These are phyloP conservation scores for Cavia aperea DNA, from an alignment of 2,113 vertebrate species.

Conservation along the genomic window DNA sequence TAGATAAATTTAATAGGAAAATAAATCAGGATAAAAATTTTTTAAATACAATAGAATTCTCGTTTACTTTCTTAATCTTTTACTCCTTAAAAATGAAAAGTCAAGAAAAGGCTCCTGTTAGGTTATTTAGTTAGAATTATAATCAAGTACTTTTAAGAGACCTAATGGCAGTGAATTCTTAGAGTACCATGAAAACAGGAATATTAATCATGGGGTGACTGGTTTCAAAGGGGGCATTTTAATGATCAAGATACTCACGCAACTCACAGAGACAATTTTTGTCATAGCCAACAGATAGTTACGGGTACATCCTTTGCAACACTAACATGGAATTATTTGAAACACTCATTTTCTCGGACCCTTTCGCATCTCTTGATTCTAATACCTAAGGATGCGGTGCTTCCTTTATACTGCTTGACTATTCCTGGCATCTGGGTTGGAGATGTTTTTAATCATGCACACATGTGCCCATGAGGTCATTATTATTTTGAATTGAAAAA, in stretches of 20 bases:
- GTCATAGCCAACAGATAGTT: conserved; percentile 1
- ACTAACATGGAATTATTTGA: neutral
- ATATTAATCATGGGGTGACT: conserved; percentile 44
- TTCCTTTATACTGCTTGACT: conserved; percentile 1
- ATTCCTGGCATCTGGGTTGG: neutral
- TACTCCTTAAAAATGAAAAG: conserved; percentile 53
- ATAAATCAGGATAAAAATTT: conserved; percentile 64
- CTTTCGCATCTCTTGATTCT: conserved; percentile 39
- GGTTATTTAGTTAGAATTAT: conserved; percentile 26
- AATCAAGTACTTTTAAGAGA: conserved; percentile 50
- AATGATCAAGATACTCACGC: conserved; percentile 42
- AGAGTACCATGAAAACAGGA: neutral
- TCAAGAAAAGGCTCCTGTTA: conserved; percentile 62
- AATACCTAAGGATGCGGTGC: neutral
- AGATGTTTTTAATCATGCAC: conserved; percentile 21
- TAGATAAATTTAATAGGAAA: conserved; percentile 63
- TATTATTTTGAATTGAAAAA: conserved; percentile 42
- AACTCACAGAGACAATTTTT: conserved; percentile 31
- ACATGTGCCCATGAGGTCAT: conserved; percentile 44
- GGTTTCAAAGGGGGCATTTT: conserved; percentile 45
- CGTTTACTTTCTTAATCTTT: conserved; percentile 66
- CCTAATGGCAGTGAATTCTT: conserved; percentile 47
- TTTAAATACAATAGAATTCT: conserved; percentile 36
- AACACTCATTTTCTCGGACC: conserved; percentile 35
- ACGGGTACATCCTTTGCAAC: conserved; percentile 26